Evolutionary conservation across 2,113 vertebrate genomes (phyloP).

Genomic region (Oreocharis arfaki): DNA sequence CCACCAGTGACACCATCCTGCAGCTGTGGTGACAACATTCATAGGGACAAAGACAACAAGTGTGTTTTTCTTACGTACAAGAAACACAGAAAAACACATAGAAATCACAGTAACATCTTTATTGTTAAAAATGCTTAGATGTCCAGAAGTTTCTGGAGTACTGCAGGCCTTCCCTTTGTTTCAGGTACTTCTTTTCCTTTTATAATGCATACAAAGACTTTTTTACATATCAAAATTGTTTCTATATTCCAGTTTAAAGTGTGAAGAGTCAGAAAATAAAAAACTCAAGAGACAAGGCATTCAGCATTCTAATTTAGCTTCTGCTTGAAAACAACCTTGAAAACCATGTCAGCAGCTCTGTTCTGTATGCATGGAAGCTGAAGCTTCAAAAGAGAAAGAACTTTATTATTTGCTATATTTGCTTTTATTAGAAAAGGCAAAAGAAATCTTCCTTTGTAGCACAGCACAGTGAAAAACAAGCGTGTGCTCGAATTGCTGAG

Average conservation of each 20-base stretch:
- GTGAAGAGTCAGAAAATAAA: background rate
- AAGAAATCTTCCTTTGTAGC: background rate
- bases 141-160: background rate
- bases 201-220: background rate
- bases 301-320: background rate
- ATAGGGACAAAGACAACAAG: background rate
- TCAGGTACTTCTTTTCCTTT: background rate
- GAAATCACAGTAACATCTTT: constrained; percentile 3
- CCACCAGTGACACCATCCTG: background rate
- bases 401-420: background rate
- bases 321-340: background rate
- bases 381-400: background rate
- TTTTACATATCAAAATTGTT: background rate
- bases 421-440: background rate
- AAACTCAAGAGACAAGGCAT: background rate
- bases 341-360: background rate
- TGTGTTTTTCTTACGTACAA: background rate
- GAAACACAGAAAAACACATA: background rate
- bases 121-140: constrained; percentile 15
- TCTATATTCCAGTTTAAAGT: background rate
- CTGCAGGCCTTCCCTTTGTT: background rate
- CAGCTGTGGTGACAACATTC: background rate
- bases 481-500: background rate
- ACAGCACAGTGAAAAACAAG: background rate
- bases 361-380: background rate